These are phyloP conservation scores for Chondrilla cf. caribensis DNA, from an alignment of 37 sponge, comb jelly and placozoan species.

Conservation along the genomic window DNA sequence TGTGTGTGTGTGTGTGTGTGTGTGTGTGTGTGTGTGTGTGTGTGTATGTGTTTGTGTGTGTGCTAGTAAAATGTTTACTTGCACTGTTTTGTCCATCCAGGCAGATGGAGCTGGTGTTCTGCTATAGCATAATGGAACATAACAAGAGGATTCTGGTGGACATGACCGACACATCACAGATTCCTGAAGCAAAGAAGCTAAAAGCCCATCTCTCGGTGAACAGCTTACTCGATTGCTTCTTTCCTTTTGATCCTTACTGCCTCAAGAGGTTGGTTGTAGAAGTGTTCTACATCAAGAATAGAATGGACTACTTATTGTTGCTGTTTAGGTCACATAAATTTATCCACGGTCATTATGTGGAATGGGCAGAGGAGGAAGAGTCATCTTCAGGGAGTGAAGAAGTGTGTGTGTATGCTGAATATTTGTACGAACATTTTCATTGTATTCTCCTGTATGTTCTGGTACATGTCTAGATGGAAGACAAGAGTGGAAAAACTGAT, in stretches of 20 bases:
- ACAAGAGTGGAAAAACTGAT: background rate
- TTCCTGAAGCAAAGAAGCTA: background rate
- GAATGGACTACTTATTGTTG: too few relatives aligned
- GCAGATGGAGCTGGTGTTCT: slow-evolving; percentile 70
- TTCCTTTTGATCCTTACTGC: slow-evolving; percentile 84
- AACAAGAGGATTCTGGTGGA: slow-evolving; percentile 69
- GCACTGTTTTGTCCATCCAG: slow-evolving; percentile 1
- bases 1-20: background rate
- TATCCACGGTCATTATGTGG: slow-evolving; percentile 36
- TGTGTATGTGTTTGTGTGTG: background rate
- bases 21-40: too few relatives aligned
- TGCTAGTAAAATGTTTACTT: too few relatives aligned
- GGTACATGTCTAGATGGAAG: too few relatives aligned
- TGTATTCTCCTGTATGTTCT: too few relatives aligned
- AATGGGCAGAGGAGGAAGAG: slow-evolving; percentile 50
- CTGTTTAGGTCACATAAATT: slow-evolving; percentile 38
- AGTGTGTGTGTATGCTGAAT: background rate
- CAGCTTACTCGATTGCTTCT: slow-evolving; percentile 59
- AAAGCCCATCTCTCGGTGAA: slow-evolving; percentile 5
- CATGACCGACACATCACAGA: background rate
- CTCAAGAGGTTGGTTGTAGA: slow-evolving; percentile 65
- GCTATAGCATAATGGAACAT: slow-evolving; percentile 85
- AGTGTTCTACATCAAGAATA: too few relatives aligned
- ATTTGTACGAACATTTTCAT: too few relatives aligned
- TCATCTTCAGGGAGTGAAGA: background rate